A percentile compares a stretch with the other conserved stretches of the same genome.
Conservation (phyloP, 2,113 vertebrate species). For the Barnardius zonarius region DNA sequence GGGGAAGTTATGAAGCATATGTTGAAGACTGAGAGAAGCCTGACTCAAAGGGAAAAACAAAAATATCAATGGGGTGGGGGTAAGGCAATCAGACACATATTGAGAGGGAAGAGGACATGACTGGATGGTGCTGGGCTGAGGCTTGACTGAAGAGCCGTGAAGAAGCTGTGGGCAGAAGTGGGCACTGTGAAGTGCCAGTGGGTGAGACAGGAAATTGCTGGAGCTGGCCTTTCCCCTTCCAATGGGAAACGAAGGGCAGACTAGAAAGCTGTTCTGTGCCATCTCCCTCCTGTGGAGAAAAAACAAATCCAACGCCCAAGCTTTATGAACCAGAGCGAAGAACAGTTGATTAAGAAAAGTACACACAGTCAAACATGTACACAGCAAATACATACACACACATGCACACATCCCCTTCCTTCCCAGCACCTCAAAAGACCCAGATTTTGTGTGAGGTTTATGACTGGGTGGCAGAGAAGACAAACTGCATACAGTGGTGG, state of each 20-base stretch:
- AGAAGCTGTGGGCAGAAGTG: background rate
- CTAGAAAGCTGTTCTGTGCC: background rate
- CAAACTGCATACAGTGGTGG: background rate
- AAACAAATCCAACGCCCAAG: background rate
- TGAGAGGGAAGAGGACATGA: background rate
- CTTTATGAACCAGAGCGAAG: background rate
- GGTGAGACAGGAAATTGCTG: background rate
- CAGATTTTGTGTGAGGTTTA: background rate
- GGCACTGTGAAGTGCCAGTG: background rate
- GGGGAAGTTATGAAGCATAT: constrained; percentile 1
- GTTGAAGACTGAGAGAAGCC: background rate
- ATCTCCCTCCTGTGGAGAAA: background rate
- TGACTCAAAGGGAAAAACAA: background rate
- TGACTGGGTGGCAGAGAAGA: background rate
- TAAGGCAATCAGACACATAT: background rate
- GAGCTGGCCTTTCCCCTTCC: rapidly evolving
- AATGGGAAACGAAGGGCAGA: background rate
- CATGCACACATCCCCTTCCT: background rate
- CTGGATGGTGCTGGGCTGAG: background rate
- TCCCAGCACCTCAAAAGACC: background rate
- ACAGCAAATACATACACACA: background rate
- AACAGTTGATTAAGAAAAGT: background rate
- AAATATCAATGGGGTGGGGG: background rate
- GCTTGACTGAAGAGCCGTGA: background rate
- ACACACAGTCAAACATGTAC: no score